phyloP scores from a whole-genome alignment of 2,888 invertebrate species.

The Julus scanicus region DNA sequence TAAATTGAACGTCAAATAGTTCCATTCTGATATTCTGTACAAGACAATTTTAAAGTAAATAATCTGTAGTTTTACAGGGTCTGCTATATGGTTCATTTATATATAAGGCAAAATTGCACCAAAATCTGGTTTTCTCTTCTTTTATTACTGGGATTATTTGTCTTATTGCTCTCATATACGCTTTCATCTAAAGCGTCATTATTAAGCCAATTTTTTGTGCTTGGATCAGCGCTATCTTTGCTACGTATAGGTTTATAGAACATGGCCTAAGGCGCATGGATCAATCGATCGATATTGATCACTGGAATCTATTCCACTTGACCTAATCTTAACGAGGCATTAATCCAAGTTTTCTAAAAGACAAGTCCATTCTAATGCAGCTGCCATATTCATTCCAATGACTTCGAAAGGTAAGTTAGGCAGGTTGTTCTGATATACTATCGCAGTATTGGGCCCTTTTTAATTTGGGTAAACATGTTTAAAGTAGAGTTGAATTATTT shows the following conservation, averaged over 20 bases:
- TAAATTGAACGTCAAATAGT: no score
- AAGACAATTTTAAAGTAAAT: no score
- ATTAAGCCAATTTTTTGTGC: slow-evolving; percentile 21
- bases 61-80: background rate
- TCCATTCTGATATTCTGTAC: no score
- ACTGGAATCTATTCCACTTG: slow-evolving; percentile 38
- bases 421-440: background rate
- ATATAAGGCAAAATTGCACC: background rate
- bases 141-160: slow-evolving; percentile 29
- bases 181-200: background rate
- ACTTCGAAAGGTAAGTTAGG: background rate
- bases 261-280: background rate
- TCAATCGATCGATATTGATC: slow-evolving; percentile 39
- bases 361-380: slow-evolving; percentile 24
- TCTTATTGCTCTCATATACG: background rate
- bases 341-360: slow-evolving; percentile 33
- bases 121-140: background rate
- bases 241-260: background rate
- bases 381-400: background rate
- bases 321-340: slow-evolving; percentile 38
- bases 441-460: background rate
- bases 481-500: no score
- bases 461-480: no score
- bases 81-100: background rate
- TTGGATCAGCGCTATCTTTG: slow-evolving; percentile 17